Base-by-base conservation (phyloP, 37 sponge, comb jelly and placozoan genomes). In the Haliclona indistincta region DNA sequence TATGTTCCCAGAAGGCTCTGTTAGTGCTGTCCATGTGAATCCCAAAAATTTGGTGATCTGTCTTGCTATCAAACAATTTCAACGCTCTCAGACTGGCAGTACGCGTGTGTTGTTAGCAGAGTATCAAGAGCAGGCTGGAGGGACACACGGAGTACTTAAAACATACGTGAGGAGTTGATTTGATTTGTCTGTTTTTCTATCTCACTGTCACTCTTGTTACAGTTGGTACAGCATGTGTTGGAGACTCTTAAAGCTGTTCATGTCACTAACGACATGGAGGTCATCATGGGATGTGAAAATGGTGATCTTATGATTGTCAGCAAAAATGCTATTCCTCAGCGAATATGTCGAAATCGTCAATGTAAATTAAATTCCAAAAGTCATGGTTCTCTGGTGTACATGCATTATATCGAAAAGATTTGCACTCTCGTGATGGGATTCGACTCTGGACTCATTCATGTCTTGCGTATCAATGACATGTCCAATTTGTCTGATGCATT, bases 371-470 rank as follows among this genome's bases (percentile, higher is more conserved):
- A 38, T 40, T 28, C 17, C 22, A 4, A n/a, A n/a, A n/a, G 42
- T 2, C 85, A 85, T 43, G 65, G 73, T 0, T 43, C 49, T 2
- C 41, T 85, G 1, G 42, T 78, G 10, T 38, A 36, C 25, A 45
- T 85, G 26, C 28, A 40, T 30, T 77, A 71, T 53, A 17, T 44
- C 47, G 10, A 19, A 0, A 33, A 19, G 23, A 20, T 33, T 33
- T 32, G 42, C 34, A 35, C 77, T 7, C 37, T 85, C 33, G 56
- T 85, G 29, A 45, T 78, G 42, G 85, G 79, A 22, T 85, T 72
- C 42, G 56, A 15, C 6, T 19, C 34, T 54, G 72, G 73, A 44
- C 41, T 17, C 20, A 54, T 71, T 20, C 79, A 78, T 38, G 49
- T 85, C 39, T 11, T 66, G 34, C 0, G 20, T 26, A 38, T 39